phyloP scores from a whole-genome alignment of 2,113 vertebrate species.

The Boulengeromyrus knoepffleri region DNA sequence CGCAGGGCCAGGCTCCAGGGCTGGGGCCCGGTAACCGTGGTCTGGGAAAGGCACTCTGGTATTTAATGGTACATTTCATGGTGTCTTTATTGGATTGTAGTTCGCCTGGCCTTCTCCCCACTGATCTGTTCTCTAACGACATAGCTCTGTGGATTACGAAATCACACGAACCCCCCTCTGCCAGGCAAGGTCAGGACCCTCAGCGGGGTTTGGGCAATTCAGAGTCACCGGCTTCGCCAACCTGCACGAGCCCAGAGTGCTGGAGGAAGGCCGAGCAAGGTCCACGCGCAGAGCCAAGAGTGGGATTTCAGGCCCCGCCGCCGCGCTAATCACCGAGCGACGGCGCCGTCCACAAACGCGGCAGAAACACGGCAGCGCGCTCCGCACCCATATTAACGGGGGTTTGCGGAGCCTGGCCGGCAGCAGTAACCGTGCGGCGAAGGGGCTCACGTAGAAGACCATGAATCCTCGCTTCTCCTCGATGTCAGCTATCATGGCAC shows the following conservation, averaged over 20 bases:
- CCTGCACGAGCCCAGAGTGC: neutral
- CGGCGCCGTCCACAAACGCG: neutral
- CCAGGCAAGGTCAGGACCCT: neutral
- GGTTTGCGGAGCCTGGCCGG: neutral
- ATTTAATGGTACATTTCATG: neutral
- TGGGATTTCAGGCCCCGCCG: neutral
- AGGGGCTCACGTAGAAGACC: slow-evolving; percentile 75
- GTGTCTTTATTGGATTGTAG: neutral
- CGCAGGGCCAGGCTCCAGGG: neutral
- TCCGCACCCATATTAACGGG: neutral
- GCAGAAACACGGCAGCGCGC: neutral
- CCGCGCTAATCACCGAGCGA: neutral
- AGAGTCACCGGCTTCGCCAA: neutral
- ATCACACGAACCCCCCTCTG: neutral
- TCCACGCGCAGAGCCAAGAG: neutral
- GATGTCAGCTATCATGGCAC: slow-evolving; percentile 80
- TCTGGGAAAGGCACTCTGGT: neutral
- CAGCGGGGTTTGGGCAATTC: neutral
- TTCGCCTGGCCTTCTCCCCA: neutral
- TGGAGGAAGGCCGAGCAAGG: neutral
- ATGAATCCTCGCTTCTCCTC: slow-evolving; percentile 88
- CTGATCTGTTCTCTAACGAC: neutral
- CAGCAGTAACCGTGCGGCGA: neutral
- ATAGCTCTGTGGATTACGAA: neutral
- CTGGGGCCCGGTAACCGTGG: neutral